Percentiles rank a stretch among this genome's conserved stretches.
Evolutionary conservation across 2,888 invertebrate genomes (phyloP).

Genomic region (Callyntrura sp.): DNA sequence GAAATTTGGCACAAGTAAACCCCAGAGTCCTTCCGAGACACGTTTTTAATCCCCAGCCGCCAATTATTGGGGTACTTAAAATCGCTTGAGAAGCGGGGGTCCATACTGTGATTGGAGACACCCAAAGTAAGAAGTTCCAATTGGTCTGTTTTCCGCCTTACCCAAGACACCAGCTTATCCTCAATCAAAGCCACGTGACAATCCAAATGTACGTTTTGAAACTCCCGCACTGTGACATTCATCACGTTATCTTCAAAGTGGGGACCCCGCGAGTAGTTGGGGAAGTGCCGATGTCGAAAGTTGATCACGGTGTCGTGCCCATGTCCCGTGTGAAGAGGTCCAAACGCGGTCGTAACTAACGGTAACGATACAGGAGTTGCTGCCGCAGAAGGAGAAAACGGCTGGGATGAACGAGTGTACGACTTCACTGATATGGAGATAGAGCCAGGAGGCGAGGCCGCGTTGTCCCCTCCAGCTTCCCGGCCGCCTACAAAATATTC

Average conservation of each 20-base stretch:
- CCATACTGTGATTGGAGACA: slow-evolving; percentile 85
- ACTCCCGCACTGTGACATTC: slow-evolving; percentile 91
- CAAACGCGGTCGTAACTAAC: too few species aligned
- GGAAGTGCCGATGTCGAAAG: slow-evolving; percentile 88
- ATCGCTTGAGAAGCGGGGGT: slow-evolving; percentile 86
- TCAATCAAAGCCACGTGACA: slow-evolving; percentile 86
- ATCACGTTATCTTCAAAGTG: slow-evolving; percentile 90
- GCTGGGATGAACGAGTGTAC: too few species aligned
- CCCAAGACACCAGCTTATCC: slow-evolving; percentile 85
- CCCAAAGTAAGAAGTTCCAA: slow-evolving; percentile 85
- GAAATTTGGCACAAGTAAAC: slow-evolving; percentile 87
- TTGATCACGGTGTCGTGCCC: too few species aligned
- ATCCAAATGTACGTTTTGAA: slow-evolving; percentile 90
- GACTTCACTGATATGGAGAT: too few species aligned
- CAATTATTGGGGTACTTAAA: slow-evolving; percentile 87
- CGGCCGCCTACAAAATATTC: too few species aligned
- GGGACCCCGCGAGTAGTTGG: slow-evolving; percentile 90
- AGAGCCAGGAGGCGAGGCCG: too few species aligned
- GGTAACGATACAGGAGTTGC: too few species aligned
- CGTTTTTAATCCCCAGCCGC: slow-evolving; percentile 87
- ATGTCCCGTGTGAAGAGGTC: too few species aligned
- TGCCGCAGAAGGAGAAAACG: too few species aligned
- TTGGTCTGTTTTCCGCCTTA: slow-evolving; percentile 84
- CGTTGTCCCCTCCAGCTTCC: too few species aligned
- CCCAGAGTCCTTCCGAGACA: slow-evolving; percentile 87